A percentile compares a stretch with the other conserved stretches of the same genome.
phyloP scores from a whole-genome alignment of 2,888 invertebrate genomes.

The Syritta pipiens region DNA sequence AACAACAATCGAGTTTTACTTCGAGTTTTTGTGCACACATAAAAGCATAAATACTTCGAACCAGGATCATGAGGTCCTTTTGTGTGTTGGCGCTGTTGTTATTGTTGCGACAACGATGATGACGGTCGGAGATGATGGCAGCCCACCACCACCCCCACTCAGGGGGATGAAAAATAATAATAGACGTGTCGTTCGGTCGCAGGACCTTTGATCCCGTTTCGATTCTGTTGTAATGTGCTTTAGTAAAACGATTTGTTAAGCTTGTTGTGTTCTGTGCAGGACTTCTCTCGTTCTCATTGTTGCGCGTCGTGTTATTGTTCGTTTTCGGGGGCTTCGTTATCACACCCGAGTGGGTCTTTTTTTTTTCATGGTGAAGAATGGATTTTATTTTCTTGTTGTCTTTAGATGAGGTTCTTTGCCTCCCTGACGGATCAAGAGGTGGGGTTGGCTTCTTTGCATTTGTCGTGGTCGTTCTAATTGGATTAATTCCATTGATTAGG shows the following conservation, averaged over 20 bases:
- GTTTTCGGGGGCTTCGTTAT: slow-evolving; percentile 13
- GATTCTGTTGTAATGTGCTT: slow-evolving; percentile 41
- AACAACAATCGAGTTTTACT: slow-evolving; percentile 30
- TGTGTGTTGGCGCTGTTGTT: slow-evolving; percentile 12
- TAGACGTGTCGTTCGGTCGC: slow-evolving; percentile 38
- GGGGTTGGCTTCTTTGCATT: slow-evolving; percentile 12
- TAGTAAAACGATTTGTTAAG: slow-evolving; percentile 57
- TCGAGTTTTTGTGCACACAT: slow-evolving; percentile 14
- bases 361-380: too few species aligned
- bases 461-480: slow-evolving; percentile 32
- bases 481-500: slow-evolving; percentile 44
- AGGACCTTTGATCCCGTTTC: slow-evolving; percentile 43
- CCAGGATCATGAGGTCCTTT: slow-evolving; percentile 28
- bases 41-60: slow-evolving; percentile 38
- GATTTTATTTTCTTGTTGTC: background rate
- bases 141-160: slow-evolving; percentile 28
- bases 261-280: slow-evolving; percentile 46
- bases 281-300: slow-evolving; percentile 38
- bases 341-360: slow-evolving; percentile 16
- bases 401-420: too few species aligned
- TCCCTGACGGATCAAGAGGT: background rate
- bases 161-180: slow-evolving; percentile 35
- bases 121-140: slow-evolving; percentile 30
- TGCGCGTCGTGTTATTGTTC: slow-evolving; percentile 34
- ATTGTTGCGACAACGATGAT: slow-evolving; percentile 27